Base-by-base conservation (phyloP, 2,888 invertebrate species). In the Tinea pellionella region DNA sequence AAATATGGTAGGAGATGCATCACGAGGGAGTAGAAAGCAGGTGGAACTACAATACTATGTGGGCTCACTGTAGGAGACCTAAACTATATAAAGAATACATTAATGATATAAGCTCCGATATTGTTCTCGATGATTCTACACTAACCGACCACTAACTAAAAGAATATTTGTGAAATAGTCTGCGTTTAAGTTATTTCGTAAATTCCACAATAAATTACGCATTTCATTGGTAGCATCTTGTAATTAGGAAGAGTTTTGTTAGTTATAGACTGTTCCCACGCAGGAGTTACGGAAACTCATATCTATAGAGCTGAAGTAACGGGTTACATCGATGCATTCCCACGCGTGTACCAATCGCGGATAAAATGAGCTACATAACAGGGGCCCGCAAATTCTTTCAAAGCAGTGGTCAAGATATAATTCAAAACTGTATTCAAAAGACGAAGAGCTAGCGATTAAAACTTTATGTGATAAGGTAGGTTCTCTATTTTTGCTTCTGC, bases 201-300 rank as follows among this genome's bases (percentile, higher is more conserved):
- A 24, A 6, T 24, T 24, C 6, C 24, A 2, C 24, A 24, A 24
- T n/a, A n/a, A n/a, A n/a, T n/a, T n/a, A n/a, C n/a, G 30, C 30
- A 30, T 7, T 4, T 30, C 30, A 7, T 30, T 30, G n/a, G 37
- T 37, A 1, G 37, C 37, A 37, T 37, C 9, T 6, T 37, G 37
- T 37, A 37, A 47, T 47, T 2, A 47, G 2, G 15, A 2, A 18
- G 3, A 13, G 13, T 47, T 47, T 13, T 15, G 18, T 47, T 15
- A 18, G 47, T 7, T 18, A 18, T 47, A 13, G 3, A 2, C 15
- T 47, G 47, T 47, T 63, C 74, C 73, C 67, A 77, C 77, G 75
- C 75, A 67, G 63, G 63, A 60, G 61, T 65, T 61, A 43, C 65
- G 66, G 64, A 62, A 57, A 61, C 47, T 47, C 47, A 47, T 47